Base-by-base conservation (phyloP, 2,113 vertebrate species). In the Riparia riparia region DNA sequence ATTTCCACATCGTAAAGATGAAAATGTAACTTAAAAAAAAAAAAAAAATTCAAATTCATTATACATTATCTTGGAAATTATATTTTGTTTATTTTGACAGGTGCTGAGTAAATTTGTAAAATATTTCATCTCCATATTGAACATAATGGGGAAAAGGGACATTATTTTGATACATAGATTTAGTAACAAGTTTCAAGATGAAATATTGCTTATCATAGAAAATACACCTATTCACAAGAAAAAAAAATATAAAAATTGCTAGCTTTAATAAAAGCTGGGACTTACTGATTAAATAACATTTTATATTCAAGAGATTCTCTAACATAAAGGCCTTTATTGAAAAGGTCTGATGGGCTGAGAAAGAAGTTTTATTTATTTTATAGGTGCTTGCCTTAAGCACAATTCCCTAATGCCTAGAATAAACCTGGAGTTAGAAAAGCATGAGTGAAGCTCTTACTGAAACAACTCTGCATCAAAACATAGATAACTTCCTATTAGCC, bases 211-310 rank as follows among this genome's bases (percentile, higher is more conserved):
- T 94, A 84, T 74, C 64, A 64, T 49, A 89, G 80, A 89, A 96
- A 96, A 96, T 88, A 54, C 20, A 84, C n/a, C 56, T 89, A 89
- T 94, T 96, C 85, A 89, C 37, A 89, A 86, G 50, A 13, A 85
- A 72, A 93, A 83, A 83, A 28, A 85, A 90, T 28, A 80, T 34
- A 93, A 90, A 93, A 96, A 83, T 68, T 78, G 19, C 74, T 80
- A 60, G 56, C 76, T 96, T 96, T 90, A 93, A 90, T 94, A 96
- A 96, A 95, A 95, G 44, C 82, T 24, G 3, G 18, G 56, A 41
- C 37, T 94, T 92, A 90, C 82, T 96, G 90, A 94, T 96, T 95
- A 95, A 97, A 96, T 93, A 96, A 92, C 93, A 96, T 93, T 96
- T 96, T 94, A 89, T 90, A 94, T 90, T 93, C 74, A 90, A 95